Base-by-base conservation (phyloP, 2,888 invertebrate genomes). In the Pandemis corylana region DNA sequence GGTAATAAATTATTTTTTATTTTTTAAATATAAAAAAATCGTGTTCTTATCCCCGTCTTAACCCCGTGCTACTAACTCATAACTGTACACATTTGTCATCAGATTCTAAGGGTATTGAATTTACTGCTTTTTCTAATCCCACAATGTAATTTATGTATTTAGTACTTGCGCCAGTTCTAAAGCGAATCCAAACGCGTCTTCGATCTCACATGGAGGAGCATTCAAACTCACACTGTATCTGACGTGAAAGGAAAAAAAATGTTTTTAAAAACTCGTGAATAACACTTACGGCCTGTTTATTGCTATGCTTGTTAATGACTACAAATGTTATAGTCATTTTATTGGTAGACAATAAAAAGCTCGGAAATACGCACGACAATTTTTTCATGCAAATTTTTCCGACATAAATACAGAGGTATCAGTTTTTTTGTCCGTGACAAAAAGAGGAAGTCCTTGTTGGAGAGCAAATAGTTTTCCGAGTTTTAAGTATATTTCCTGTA, bases 401-500 rank as follows among this genome's bases (percentile, higher is more conserved):
- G 53, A 15, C 53, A 28, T 10, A 20, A 59, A 12, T 28, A 56
- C 59, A 28, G 59, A 28, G 28, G 12, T 59, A 3, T 12, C 10
- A 28, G 10, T 10, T 59, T n/a, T 53, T 56, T 59, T 28, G 59
- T 28, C 28, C 28, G 12, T 59, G 28, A 10, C 28, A 59, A 59
- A 59, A 59, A 28, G 12, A 28, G 59, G 59, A 59, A 53, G 28
- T 59, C 28, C 53, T 53, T 53, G 51, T 56, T 10, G 28, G 28
- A 10, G 12, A 59, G 28, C 59, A 59, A 59, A 59, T 59, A 59
- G 20, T 59, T 59, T 59, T 59, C 59, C 28, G 28, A 59, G 28
- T 28, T 28, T 10, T 28, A 0, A 59, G 4, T 59, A n/a, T n/a
- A 65, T 71, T 71, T 71, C 59, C 65, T 65, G 64, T 59, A 20